phyloP scores from a whole-genome alignment of 2,888 invertebrate species.

The Shargacucullia verbasci region DNA sequence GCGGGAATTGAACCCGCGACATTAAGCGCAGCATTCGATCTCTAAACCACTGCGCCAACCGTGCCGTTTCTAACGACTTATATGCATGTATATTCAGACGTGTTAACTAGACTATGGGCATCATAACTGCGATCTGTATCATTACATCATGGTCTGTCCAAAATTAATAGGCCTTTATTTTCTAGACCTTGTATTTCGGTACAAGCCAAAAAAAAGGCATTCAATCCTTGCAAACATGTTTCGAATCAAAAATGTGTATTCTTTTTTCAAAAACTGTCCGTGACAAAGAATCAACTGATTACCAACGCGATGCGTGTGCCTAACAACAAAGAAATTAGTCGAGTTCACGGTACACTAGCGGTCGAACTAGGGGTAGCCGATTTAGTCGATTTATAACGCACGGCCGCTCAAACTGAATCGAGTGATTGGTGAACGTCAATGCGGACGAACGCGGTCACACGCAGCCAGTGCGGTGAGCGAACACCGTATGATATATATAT shows the following conservation, averaged over 20 bases:
- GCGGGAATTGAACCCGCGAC: no score
- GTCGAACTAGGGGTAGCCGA: slow-evolving; percentile 52
- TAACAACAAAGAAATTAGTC: slow-evolving; percentile 61
- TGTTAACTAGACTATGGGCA: no score
- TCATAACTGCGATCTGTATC: no score
- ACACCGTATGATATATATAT: slow-evolving; percentile 29
- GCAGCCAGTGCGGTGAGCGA: slow-evolving; percentile 42
- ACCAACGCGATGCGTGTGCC: slow-evolving; percentile 51
- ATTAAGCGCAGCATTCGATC: no score
- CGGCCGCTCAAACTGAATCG: slow-evolving; percentile 83
- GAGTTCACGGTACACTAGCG: slow-evolving; percentile 57
- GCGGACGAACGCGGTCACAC: slow-evolving; percentile 56
- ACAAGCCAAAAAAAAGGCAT: not conserved
- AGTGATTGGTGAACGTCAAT: slow-evolving; percentile 71
- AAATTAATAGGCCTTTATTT: no score
- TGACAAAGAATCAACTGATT: slow-evolving; percentile 46
- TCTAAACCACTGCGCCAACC: no score
- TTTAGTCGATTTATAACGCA: slow-evolving; percentile 67
- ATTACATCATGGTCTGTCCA: no score
- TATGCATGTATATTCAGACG: no score
- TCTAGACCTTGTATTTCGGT: not conserved
- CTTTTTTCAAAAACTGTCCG: slow-evolving; percentile 23
- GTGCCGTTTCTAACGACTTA: no score
- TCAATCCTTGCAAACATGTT: not conserved
- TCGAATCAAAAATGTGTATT: slow-evolving; percentile 14